A percentile compares a stretch with the other conserved stretches of the same genome.
These are phyloP conservation scores for Heterotilapia buettikoferi DNA, from an alignment of 2,113 vertebrate species.

Conservation along the genomic window DNA sequence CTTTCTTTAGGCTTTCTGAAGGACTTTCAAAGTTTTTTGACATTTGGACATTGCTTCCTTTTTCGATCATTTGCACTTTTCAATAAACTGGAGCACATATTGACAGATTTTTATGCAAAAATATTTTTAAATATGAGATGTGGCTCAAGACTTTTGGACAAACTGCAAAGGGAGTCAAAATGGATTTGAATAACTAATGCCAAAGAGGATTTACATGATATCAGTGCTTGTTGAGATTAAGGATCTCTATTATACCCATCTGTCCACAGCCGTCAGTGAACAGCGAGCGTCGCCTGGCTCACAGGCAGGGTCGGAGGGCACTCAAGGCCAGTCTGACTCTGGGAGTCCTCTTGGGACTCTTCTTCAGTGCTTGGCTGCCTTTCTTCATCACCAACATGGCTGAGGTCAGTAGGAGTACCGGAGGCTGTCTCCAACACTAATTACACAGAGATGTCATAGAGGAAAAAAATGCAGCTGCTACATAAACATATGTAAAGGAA, in stretches of 20 bases:
- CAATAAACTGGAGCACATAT: background rate
- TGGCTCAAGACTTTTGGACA: background rate
- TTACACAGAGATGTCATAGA: background rate
- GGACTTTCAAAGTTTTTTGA: background rate
- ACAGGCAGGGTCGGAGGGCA: slow-evolving; percentile 87
- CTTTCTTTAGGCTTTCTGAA: background rate
- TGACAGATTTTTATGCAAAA: background rate
- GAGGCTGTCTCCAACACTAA: background rate
- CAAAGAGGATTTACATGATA: background rate
- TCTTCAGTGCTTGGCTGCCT: slow-evolving; percentile 93
- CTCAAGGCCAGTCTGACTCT: slow-evolving; percentile 94
- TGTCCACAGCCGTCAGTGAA: slow-evolving; percentile 55
- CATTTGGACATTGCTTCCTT: background rate
- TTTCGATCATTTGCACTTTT: background rate
- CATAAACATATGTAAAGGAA: background rate
- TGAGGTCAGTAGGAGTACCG: slow-evolving; percentile 76
- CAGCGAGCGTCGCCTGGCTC: slow-evolving; percentile 80
- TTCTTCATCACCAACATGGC: slow-evolving; percentile 92
- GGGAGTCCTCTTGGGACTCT: slow-evolving; percentile 90
- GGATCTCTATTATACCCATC: background rate
- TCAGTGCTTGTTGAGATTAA: background rate
- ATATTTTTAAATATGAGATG: background rate
- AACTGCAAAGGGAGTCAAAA: background rate
- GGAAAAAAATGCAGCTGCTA: background rate
- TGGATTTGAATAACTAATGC: background rate